Conservation (phyloP, 2,113 vertebrate species). For the Apus apus region DNA sequence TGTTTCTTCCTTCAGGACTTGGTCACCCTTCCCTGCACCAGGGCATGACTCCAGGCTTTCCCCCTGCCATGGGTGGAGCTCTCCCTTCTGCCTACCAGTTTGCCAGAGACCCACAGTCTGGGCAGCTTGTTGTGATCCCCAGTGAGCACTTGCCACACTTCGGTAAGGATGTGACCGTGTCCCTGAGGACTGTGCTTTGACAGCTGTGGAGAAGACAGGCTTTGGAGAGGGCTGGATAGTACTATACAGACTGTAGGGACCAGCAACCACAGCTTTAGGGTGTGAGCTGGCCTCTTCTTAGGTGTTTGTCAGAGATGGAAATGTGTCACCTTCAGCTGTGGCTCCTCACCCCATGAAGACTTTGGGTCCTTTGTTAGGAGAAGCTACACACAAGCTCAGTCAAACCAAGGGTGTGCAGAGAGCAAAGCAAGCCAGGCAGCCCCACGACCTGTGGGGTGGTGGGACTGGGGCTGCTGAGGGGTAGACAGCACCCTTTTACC, state of each 20-base stretch:
- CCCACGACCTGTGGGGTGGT: background rate
- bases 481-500: accelerated
- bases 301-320: background rate
- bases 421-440: background rate
- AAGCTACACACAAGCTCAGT: background rate
- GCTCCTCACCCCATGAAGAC: background rate
- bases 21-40: slow-evolving; percentile 91
- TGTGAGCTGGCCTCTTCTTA: background rate
- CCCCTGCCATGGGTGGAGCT: slow-evolving; percentile 86
- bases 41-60: slow-evolving; percentile 88
- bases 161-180: slow-evolving; percentile 67
- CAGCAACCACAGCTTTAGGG: background rate
- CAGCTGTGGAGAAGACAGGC: background rate
- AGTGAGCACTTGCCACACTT: slow-evolving; percentile 94
- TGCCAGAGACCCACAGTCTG: slow-evolving; percentile 93
- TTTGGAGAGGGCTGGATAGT: background rate
- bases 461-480: background rate
- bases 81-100: slow-evolving; percentile 93
- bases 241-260: accelerated
- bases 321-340: background rate
- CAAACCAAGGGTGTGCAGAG: background rate
- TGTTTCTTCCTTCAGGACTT: slow-evolving; percentile 78
- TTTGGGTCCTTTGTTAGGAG: background rate
- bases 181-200: background rate
- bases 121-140: slow-evolving; percentile 94